These are phyloP conservation scores for Microchrysa polita DNA, from an alignment of 2,888 invertebrate species.

Conservation along the genomic window DNA sequence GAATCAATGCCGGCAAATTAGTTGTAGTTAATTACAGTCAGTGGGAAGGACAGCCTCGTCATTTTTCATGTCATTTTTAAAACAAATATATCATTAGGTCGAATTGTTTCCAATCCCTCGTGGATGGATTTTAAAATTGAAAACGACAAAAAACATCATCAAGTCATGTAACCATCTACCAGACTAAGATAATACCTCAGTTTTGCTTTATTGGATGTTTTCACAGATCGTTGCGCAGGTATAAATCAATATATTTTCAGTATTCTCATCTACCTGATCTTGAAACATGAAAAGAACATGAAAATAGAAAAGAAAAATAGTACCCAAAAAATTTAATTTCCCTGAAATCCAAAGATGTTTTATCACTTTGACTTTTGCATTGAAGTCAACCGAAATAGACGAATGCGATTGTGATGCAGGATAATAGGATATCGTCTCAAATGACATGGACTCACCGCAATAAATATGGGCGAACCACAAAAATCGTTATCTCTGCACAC, in stretches of 20 bases:
- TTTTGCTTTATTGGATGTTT: neutral
- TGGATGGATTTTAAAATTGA: neutral
- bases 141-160: neutral
- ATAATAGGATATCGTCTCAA: constrained; percentile 5
- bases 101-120: neutral
- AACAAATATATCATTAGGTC: neutral
- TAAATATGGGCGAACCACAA: constrained; percentile 5
- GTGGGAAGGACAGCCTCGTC: no score
- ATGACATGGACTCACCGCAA: neutral
- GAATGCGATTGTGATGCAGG: constrained; percentile 1
- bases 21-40: no score
- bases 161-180: neutral
- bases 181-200: neutral
- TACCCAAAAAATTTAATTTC: constrained; percentile 1
- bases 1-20: no score
- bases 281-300: neutral
- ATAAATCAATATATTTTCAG: neutral
- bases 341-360: constrained; percentile 13
- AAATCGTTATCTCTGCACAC: neutral
- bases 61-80: no score
- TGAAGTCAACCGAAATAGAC: constrained; percentile 30
- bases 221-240: neutral
- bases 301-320: no score
- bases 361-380: constrained; percentile 42
- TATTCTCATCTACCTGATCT: constrained; percentile 2